phyloP scores from a whole-genome alignment of 2,113 vertebrate species.

The Microcebus tavaratra region DNA sequence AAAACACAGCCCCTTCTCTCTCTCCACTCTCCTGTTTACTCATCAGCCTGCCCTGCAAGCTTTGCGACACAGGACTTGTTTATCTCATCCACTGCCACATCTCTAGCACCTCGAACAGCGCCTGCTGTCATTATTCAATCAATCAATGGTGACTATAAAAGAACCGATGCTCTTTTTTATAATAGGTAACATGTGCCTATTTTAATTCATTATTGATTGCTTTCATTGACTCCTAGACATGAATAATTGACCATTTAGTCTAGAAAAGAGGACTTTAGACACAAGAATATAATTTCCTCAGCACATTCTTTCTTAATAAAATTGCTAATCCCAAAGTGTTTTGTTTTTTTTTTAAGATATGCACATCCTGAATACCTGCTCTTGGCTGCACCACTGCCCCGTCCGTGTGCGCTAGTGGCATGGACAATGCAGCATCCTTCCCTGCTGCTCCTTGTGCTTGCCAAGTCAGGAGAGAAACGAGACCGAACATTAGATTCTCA shows the following conservation, averaged over 20 bases:
- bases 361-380: not conserved
- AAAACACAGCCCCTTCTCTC: not conserved
- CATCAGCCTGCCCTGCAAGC: too few relatives aligned
- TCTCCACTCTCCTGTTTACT: not conserved
- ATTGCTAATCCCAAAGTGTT: not conserved
- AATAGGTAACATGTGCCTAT: not conserved
- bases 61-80: not conserved
- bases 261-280: not conserved
- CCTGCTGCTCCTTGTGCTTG: not conserved
- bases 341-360: not conserved
- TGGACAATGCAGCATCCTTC: not conserved
- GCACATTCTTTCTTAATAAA: not conserved
- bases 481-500: not conserved
- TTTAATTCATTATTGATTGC: constrained; percentile 20
- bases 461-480: not conserved
- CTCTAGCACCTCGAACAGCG: not conserved
- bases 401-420: not conserved
- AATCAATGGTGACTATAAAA: not conserved
- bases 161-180: not conserved
- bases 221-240: not conserved
- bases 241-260: not conserved
- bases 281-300: not conserved
- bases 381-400: not conserved
- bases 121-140: not conserved
- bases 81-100: not conserved